Evolutionary conservation across 2,797 vertebrate genomes (phyloP).

Genomic region (Pelobates cultripes): DNA sequence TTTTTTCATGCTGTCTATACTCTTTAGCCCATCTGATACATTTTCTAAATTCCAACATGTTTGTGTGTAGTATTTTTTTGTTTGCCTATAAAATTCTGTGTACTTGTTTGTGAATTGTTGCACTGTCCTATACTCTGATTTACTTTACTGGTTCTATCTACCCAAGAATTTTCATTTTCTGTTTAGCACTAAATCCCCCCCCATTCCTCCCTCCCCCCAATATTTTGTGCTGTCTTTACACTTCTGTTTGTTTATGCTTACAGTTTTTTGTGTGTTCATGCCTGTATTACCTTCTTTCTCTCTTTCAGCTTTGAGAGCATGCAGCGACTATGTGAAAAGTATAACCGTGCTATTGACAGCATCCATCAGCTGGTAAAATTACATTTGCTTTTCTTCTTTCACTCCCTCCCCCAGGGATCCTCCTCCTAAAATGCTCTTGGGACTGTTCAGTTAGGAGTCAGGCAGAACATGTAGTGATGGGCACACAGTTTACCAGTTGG

Average conservation of each 20-base stretch:
- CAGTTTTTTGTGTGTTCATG: too few species aligned
- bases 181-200: not conserved
- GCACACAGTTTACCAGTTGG: too few species aligned
- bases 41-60: too few species aligned
- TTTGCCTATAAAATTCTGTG: too few species aligned
- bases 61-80: too few species aligned
- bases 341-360: slow-evolving; percentile 98
- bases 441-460: not conserved
- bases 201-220: too few species aligned
- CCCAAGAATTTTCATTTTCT: not conserved
- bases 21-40: too few species aligned
- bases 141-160: too few species aligned
- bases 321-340: slow-evolving; percentile 98
- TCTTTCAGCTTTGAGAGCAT: slow-evolving; percentile 93
- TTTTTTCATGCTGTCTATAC: not conserved
- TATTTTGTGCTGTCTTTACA: not conserved
- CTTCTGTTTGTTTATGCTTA: too few species aligned
- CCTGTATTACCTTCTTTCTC: slow-evolving; percentile 23
- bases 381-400: slow-evolving; percentile 50
- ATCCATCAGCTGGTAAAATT: slow-evolving; percentile 92
- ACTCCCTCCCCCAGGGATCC: accelerated
- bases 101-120: too few species aligned
- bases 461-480: too few species aligned
- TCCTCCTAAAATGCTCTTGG: not conserved
- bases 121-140: too few species aligned